Evolutionary conservation across 2,113 vertebrate genomes (phyloP).

Genomic region (Neopipo cinnamomea): DNA sequence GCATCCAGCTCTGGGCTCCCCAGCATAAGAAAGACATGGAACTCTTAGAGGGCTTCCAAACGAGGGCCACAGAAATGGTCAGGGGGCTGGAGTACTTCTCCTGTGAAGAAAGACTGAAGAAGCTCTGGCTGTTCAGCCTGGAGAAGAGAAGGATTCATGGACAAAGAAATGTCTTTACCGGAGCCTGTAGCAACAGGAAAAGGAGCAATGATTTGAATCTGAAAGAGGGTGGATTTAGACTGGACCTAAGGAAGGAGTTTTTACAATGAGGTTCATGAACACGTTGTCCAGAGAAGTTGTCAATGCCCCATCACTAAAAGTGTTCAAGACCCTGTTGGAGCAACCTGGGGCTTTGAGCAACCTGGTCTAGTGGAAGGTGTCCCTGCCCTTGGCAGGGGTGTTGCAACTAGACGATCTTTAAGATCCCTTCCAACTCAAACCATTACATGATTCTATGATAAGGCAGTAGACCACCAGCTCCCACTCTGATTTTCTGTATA

Average conservation of each 20-base stretch:
- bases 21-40: background rate
- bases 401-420: background rate
- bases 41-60: background rate
- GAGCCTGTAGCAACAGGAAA: background rate
- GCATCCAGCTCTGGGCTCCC: background rate
- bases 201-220: background rate
- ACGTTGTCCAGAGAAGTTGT: background rate
- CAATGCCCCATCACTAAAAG: background rate
- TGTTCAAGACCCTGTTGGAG: background rate
- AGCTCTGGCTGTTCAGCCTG: background rate
- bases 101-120: background rate
- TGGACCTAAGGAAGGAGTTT: background rate
- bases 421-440: background rate
- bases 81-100: background rate
- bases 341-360: background rate
- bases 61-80: background rate
- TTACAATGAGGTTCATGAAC: background rate
- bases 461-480: background rate
- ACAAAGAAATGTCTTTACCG: background rate
- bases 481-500: background rate
- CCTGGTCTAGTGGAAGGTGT: background rate
- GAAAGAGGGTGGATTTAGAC: background rate
- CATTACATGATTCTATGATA: background rate
- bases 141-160: background rate
- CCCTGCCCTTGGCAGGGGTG: background rate